phyloP scores from a whole-genome alignment of 2,113 vertebrate genomes.

The Brachypodius melanocephalos region DNA sequence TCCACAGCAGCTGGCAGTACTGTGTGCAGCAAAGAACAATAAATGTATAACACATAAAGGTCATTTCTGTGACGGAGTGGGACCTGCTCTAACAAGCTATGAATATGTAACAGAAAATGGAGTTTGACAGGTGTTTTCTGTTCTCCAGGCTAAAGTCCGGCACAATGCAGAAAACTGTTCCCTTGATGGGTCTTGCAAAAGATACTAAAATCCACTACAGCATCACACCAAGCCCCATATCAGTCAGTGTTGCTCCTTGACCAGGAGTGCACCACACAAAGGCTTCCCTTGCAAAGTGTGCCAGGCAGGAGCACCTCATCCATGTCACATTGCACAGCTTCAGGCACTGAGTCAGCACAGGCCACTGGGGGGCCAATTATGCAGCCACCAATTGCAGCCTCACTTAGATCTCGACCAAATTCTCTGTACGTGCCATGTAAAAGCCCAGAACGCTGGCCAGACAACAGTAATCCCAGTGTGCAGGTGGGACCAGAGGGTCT shows the following conservation, averaged over 20 bases:
- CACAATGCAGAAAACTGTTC: background rate
- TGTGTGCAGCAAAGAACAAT: background rate
- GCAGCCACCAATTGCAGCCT: background rate
- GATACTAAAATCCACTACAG: background rate
- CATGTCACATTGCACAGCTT: background rate
- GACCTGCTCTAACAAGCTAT: constrained; percentile 38
- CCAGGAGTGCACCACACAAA: background rate
- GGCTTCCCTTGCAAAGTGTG: background rate
- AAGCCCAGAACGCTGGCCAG: background rate
- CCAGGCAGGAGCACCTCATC: background rate
- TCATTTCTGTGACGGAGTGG: background rate
- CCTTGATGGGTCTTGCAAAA: background rate
- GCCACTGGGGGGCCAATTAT: background rate
- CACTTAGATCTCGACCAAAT: background rate
- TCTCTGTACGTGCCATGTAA: background rate
- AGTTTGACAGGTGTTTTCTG: constrained; percentile 17
- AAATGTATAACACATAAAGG: constrained; percentile 22
- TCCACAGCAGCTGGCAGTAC: background rate
- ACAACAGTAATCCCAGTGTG: background rate
- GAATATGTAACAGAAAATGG: constrained; percentile 53
- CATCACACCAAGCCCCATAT: background rate
- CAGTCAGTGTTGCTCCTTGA: background rate
- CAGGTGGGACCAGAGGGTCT: background rate
- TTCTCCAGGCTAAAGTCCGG: background rate
- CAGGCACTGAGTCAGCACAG: background rate